phyloP scores from a whole-genome alignment of 2,113 vertebrate genomes.

The Cottus gobio region DNA sequence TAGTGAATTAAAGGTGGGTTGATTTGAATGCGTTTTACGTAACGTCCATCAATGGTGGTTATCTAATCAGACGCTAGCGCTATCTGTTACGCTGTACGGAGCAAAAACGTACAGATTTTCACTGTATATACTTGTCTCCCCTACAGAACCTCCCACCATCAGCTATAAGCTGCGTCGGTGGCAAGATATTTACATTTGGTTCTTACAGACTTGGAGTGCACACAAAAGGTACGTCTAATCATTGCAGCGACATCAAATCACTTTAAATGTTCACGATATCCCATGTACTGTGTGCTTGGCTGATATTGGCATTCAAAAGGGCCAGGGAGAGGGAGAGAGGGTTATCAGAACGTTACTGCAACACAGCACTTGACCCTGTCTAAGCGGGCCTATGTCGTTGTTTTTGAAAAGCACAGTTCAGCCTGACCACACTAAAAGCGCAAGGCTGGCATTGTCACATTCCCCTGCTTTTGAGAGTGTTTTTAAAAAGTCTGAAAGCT shows the following conservation, averaged over 20 bases:
- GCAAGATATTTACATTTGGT: constrained; percentile 98
- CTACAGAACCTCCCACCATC: constrained; percentile 91
- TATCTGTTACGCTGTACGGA: not conserved
- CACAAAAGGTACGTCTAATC: constrained; percentile 90
- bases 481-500: constrained; percentile 47
- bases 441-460: constrained; percentile 36
- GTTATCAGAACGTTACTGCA: not conserved
- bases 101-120: not conserved
- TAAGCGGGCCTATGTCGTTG: constrained; percentile 8
- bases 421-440: constrained; percentile 31
- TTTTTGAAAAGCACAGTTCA: constrained; percentile 42
- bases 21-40: not conserved
- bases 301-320: not conserved
- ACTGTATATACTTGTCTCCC: constrained; percentile 3
- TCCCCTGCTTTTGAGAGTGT: constrained; percentile 22
- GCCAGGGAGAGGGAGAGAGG: not conserved
- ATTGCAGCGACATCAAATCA: not conserved
- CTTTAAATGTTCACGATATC: not conserved
- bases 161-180: constrained; percentile 86
- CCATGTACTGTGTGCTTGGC: not conserved
- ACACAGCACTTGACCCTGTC: not conserved
- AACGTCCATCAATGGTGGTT: not conserved
- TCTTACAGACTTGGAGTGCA: constrained; percentile 98
- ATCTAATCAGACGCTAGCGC: not conserved
- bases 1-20: constrained; percentile 92